phyloP scores from a whole-genome alignment of 2,113 vertebrate genomes.

The Oenanthe oenanthe region DNA sequence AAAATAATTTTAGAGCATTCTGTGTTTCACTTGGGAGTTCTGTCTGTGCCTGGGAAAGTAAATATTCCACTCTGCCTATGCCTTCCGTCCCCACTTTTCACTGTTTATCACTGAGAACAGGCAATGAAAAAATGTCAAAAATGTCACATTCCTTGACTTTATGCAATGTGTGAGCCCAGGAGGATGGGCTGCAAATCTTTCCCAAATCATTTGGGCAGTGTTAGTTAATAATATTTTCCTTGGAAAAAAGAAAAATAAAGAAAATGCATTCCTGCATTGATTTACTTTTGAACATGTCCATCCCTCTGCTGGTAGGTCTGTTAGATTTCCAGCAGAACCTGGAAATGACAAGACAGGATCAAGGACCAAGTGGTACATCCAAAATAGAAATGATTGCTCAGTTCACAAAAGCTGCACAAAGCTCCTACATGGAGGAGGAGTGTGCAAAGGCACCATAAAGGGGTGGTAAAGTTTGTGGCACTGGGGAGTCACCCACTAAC shows the following conservation, averaged over 20 bases:
- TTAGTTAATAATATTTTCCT: not conserved
- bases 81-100: not conserved
- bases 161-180: not conserved
- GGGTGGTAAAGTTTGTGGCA: not conserved
- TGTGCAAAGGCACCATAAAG: not conserved
- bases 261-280: not conserved
- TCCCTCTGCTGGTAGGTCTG: not conserved
- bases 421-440: fast-evolving
- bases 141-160: not conserved
- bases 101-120: not conserved
- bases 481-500: not conserved
- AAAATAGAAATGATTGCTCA: not conserved
- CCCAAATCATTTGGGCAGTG: not conserved
- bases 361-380: not conserved
- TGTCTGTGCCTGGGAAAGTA: not conserved
- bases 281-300: not conserved
- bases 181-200: not conserved
- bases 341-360: not conserved
- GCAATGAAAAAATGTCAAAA: not conserved
- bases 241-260: not conserved
- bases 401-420: not conserved
- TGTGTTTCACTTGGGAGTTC: not conserved
- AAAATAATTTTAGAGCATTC: not conserved
- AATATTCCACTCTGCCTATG: not conserved
- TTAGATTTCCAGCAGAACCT: not conserved